Evolutionary conservation across 1,140 invertebrate species (phyloP).

Genomic region (Halictus rubicundus): DNA sequence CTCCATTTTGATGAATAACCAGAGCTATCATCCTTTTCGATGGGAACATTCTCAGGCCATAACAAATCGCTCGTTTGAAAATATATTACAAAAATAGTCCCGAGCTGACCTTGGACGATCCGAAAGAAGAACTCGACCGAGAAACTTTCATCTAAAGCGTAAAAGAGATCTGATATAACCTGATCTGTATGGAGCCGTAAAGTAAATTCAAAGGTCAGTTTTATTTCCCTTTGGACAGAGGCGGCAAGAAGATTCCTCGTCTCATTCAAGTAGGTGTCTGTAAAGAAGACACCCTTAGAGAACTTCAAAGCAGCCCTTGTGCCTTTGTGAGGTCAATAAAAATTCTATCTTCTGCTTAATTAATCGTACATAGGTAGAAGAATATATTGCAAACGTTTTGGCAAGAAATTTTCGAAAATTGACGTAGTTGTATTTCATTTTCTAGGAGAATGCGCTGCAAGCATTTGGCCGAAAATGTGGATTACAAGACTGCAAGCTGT

Average conservation of each 20-base stretch:
- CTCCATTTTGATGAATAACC: background rate
- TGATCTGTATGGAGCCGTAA: background rate
- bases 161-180: background rate
- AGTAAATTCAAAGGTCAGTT: background rate
- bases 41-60: background rate
- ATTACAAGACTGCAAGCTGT: no score
- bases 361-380: no score
- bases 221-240: conserved; percentile 1
- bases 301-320: background rate
- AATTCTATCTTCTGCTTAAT: no score
- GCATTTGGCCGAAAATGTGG: no score
- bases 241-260: background rate
- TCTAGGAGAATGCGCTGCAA: no score
- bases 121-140: background rate
- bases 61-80: background rate
- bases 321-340: no score
- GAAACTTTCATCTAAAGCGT: background rate
- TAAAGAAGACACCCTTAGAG: background rate
- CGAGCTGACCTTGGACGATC: background rate
- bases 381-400: no score
- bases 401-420: no score
- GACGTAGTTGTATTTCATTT: no score
- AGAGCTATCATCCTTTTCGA: background rate
- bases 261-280: background rate
- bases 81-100: background rate